Percentiles rank a stretch among this genome's conserved stretches.
phyloP scores from a whole-genome alignment of 1,140 invertebrate species.

The Melitaea cinxia region DNA sequence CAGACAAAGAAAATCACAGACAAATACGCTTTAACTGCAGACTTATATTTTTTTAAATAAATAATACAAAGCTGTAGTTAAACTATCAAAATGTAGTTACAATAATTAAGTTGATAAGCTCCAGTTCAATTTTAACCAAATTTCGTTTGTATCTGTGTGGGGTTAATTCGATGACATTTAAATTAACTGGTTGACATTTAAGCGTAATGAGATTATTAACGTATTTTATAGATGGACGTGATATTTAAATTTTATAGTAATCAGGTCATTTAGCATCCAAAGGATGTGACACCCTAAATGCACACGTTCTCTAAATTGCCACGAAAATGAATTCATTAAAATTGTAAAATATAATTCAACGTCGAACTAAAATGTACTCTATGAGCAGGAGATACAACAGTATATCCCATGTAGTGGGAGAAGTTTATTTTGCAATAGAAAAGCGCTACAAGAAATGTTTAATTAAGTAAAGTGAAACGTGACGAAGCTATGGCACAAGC shows the following conservation, averaged over 20 bases:
- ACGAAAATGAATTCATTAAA: constrained; percentile 45
- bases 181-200: neutral
- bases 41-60: too few species aligned
- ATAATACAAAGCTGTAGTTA: too few species aligned
- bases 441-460: constrained; percentile 53
- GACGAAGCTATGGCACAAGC: constrained; percentile 46
- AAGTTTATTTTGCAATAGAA: constrained; percentile 40
- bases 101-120: too few species aligned
- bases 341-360: constrained; percentile 30
- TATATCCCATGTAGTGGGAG: constrained; percentile 19
- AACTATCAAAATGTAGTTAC: too few species aligned
- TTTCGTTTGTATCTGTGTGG: neutral
- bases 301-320: constrained; percentile 29
- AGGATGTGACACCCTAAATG: constrained; percentile 24
- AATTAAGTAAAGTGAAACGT: constrained; percentile 53
- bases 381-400: constrained; percentile 20
- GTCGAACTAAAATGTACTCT: constrained; percentile 24
- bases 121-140: neutral
- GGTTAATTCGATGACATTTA: neutral
- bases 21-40: too few species aligned
- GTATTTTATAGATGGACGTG: constrained; percentile 5
- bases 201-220: constrained; percentile 6
- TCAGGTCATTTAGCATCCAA: constrained; percentile 21
- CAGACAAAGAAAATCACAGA: too few species aligned
- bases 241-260: constrained; percentile 27